Evolutionary conservation across 2,888 invertebrate genomes (phyloP).

Genomic region (Ochropleura leucogaster): DNA sequence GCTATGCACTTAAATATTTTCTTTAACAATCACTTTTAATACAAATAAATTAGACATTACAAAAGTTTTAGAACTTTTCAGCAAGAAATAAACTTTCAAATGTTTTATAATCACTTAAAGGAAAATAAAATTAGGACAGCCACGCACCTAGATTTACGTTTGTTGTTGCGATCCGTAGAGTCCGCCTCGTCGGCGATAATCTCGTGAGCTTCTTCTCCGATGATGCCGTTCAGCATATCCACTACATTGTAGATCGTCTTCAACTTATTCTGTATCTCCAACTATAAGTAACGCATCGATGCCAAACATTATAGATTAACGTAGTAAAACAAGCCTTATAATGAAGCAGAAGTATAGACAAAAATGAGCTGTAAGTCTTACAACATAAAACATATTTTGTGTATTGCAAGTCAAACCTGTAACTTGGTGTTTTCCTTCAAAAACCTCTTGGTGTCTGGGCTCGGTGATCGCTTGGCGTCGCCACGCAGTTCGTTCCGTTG

Average conservation of each 20-base stretch:
- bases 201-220: slow-evolving; percentile 92
- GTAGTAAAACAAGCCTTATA: slow-evolving; percentile 51
- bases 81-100: slow-evolving; percentile 54
- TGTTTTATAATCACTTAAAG: slow-evolving; percentile 25
- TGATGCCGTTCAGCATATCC: slow-evolving; percentile 96
- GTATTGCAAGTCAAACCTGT: slow-evolving; percentile 91
- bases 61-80: not conserved
- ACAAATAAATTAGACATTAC: not conserved
- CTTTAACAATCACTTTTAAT: not conserved
- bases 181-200: slow-evolving; percentile 72
- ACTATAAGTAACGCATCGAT: slow-evolving; percentile 83
- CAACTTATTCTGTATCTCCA: slow-evolving; percentile 94
- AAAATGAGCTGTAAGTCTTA: slow-evolving; percentile 55
- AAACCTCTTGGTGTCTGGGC: slow-evolving; percentile 94
- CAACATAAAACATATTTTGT: slow-evolving; percentile 47
- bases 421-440: slow-evolving; percentile 95
- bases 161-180: slow-evolving; percentile 75
- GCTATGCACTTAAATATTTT: slow-evolving; percentile 20
- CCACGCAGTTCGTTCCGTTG: slow-evolving; percentile 94
- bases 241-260: slow-evolving; percentile 96
- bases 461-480: slow-evolving; percentile 92
- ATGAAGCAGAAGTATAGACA: slow-evolving; percentile 56
- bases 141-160: slow-evolving; percentile 87
- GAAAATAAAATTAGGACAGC: slow-evolving; percentile 25
- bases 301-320: slow-evolving; percentile 54